phyloP scores from a whole-genome alignment of 2,888 invertebrate genomes.

The Pseudeuparius sepicola region DNA sequence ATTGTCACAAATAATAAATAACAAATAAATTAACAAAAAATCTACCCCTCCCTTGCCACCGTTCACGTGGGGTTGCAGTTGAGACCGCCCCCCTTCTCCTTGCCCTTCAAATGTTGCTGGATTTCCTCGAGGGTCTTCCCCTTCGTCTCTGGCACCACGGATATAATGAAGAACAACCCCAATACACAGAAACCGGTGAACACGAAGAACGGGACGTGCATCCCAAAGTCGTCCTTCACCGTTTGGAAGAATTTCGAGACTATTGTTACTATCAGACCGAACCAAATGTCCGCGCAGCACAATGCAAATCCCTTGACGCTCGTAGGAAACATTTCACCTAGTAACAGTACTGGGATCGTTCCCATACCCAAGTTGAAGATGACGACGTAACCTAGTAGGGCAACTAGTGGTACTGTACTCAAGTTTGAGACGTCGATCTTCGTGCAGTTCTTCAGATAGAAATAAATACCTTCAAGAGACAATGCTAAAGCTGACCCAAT shows the following conservation, averaged over 20 bases:
- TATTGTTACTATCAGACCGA: conserved; percentile 40
- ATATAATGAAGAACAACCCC: conserved; percentile 50
- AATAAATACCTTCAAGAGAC: conserved; percentile 39
- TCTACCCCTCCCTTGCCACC: too few species aligned
- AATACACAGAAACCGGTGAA: conserved; percentile 50
- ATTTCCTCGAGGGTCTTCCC: conserved; percentile 61
- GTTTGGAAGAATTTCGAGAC: conserved; percentile 42
- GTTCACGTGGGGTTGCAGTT: too few species aligned
- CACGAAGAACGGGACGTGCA: conserved; percentile 55
- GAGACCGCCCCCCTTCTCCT: conserved; percentile 7
- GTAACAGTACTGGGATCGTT: conserved; percentile 43
- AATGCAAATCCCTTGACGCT: conserved; percentile 48
- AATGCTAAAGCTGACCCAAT: conserved; percentile 38
- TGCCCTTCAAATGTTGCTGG: conserved; percentile 50
- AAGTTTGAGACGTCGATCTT: conserved; percentile 34
- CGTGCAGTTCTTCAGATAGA: conserved; percentile 37
- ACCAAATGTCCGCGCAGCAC: conserved; percentile 45
- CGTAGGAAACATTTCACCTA: conserved; percentile 47
- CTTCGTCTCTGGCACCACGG: conserved; percentile 62
- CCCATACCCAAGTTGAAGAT: conserved; percentile 45
- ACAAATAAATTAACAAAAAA: too few species aligned
- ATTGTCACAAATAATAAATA: too few species aligned
- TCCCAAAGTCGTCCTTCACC: conserved; percentile 47
- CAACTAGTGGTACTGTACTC: conserved; percentile 40
- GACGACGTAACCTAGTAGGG: conserved; percentile 42